Conservation (phyloP, 2,888 invertebrate genomes). For the Campoplex nolae region DNA sequence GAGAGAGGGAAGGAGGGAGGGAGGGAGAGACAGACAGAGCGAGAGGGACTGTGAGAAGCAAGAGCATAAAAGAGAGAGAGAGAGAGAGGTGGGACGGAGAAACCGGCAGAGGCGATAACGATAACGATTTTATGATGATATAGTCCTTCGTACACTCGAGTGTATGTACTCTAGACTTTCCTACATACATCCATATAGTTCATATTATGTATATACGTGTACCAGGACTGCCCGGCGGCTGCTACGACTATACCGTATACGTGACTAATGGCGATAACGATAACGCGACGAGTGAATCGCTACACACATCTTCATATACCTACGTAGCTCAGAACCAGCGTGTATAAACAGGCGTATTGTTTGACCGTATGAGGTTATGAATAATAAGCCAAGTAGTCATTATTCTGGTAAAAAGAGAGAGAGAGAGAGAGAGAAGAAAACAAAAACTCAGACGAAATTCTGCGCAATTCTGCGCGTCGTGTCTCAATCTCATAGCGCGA, state of each 20-base stretch:
- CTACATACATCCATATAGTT: constrained; percentile 1
- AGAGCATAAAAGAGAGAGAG: constrained; percentile 6
- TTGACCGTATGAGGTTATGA: constrained; percentile 34
- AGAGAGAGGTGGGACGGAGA: constrained; percentile 45
- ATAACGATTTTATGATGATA: constrained; percentile 76
- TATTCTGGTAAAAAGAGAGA: constrained; percentile 4
- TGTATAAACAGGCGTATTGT: constrained; percentile 39
- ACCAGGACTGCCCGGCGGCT: constrained; percentile 71
- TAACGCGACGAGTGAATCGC: constrained; percentile 73
- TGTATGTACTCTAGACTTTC: constrained; percentile 56
- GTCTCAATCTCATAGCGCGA: background rate
- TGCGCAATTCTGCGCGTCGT: background rate
- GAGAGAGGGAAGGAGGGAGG: constrained; percentile 45
- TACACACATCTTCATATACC: constrained; percentile 45
- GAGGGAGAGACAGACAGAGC: constrained; percentile 42
- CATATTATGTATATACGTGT: constrained; percentile 37
- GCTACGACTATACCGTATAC: constrained; percentile 78
- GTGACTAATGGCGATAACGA: constrained; percentile 83
- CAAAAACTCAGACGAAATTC: constrained; percentile 13
- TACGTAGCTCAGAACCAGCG: constrained; percentile 1
- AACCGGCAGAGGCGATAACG: constrained; percentile 75
- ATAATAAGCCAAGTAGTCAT: constrained; percentile 64
- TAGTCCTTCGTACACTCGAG: constrained; percentile 61
- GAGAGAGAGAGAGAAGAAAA: constrained; percentile 1
- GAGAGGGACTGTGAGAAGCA: constrained; percentile 42